Evolutionary conservation across 2,113 vertebrate species (phyloP).

Genomic region (Lontra canadensis): DNA sequence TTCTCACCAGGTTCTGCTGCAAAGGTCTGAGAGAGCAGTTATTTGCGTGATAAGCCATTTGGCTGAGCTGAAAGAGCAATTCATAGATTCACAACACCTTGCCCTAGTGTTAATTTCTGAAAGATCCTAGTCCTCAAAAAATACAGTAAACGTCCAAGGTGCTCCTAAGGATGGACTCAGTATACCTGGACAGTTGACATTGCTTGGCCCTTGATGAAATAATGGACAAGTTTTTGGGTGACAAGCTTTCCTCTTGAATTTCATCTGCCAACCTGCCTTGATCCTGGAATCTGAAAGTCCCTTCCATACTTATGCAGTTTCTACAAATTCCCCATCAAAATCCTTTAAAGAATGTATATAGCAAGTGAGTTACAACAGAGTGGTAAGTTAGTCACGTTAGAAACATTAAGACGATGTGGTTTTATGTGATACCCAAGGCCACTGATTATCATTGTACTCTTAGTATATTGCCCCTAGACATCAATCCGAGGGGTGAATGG

Average conservation of each 20-base stretch:
- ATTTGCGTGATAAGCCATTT: not conserved
- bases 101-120: constrained; percentile 13
- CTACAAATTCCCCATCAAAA: not conserved
- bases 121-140: not conserved
- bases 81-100: not conserved
- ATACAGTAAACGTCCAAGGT: not conserved
- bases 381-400: not conserved
- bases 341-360: not conserved
- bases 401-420: not conserved
- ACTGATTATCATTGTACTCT: not conserved
- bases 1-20: constrained; percentile 33
- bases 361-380: not conserved
- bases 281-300: not conserved
- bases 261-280: not conserved
- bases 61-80: not conserved
- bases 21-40: constrained; percentile 14
- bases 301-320: not conserved
- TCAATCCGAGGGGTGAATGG: not conserved
- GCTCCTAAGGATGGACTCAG: not conserved
- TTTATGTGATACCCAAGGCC: not conserved
- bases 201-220: not conserved
- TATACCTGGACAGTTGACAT: not conserved
- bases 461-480: not conserved
- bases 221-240: not conserved
- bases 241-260: not conserved